Evolutionary conservation across 2,113 vertebrate genomes (phyloP), one percentile per base, ranked within the genome.

Genomic region (Pteruthius melanotis): DNA sequence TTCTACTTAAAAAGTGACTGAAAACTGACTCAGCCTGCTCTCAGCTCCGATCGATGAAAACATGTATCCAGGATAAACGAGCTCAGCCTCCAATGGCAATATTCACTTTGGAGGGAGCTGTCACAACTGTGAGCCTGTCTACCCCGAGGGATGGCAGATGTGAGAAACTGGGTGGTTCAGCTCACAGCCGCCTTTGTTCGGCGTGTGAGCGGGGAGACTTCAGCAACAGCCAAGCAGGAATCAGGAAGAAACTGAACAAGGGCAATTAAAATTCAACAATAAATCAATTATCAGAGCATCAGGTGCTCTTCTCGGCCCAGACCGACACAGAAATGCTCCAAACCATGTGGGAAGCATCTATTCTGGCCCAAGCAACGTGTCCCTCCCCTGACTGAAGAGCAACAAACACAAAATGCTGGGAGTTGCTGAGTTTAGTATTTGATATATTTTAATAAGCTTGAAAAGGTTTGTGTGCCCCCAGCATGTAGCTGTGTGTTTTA

Each of bases 121-220:
- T 94, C 95, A 90, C 13, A 93, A 89, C 93, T 78, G 94, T 39
- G 78, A 76, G 63, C 39, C 82, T 82, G 78, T 24, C 31, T 71
- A 2, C 85, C 88, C 88, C 8, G 69, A 93, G 92, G 88, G 88
- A 83, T 65, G 63, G 90, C 76, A 86, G 70, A 89, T 90, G 92
- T 71, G 88, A 90, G 79, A 66, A 89, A 83, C 9, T 37, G 50
- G 5, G 56, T 33, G 72, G 76, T 9, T 80, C 82, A 71, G 49
- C 86, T 94, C 64, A 3, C 61, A 78, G 83, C 19, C 17, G 1
- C 74, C 93, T 83, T 64, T 89, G 87, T 70, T 91, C 22, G 1
- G n/a, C 0, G 11, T 2, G 16, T 2, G n/a, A 75, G 27, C 0
- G 0, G 47, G 39, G 63, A 65, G 27, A 52, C 61, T 83, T 66